Evolutionary conservation across 2,113 vertebrate genomes (phyloP).

Genomic region (Aptenodytes forsteri): DNA sequence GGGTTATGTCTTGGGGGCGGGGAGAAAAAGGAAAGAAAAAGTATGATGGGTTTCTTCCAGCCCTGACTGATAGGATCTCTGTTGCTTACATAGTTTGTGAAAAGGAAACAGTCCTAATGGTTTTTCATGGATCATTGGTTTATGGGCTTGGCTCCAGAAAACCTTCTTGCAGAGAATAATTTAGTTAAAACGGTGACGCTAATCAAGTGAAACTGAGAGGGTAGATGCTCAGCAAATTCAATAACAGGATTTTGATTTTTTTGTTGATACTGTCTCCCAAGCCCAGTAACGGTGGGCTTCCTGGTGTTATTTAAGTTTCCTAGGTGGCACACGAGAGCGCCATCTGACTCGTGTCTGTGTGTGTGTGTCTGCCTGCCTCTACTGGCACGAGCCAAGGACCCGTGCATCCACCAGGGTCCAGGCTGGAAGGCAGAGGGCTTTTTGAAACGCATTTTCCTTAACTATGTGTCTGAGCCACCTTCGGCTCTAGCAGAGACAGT

Average conservation of each 20-base stretch:
- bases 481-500: not conserved
- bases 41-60: not conserved
- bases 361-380: not conserved
- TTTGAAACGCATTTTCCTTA: not conserved
- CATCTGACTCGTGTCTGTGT: not conserved
- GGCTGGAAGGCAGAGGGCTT: not conserved
- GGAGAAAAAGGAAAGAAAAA: not conserved
- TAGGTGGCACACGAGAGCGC: not conserved
- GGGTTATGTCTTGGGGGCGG: not conserved
- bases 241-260: not conserved
- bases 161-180: not conserved
- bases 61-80: not conserved
- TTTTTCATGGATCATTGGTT: not conserved
- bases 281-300: not conserved
- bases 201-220: constrained; percentile 1
- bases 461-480: not conserved
- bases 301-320: not conserved
- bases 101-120: not conserved
- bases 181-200: not conserved
- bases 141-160: constrained; percentile 13
- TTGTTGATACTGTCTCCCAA: not conserved
- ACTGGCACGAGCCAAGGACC: not conserved
- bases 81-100: not conserved
- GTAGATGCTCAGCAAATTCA: not conserved
- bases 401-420: not conserved